Conservation (phyloP, 2,113 vertebrate species). For the Urocolius indicus region DNA sequence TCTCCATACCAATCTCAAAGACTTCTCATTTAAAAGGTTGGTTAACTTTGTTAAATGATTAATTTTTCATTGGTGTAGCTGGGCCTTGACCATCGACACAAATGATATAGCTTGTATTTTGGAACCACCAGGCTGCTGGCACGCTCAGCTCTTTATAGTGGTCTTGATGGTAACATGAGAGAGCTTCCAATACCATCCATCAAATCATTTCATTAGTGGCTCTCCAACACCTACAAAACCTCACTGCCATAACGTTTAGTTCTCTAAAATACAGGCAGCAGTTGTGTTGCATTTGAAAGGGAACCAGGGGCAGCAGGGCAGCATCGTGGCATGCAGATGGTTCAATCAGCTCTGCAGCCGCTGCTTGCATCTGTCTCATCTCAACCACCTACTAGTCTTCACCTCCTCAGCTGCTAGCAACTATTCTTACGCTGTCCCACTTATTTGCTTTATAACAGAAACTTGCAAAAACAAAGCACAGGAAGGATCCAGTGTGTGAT, state of each 20-base stretch:
- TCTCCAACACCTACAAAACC: not conserved
- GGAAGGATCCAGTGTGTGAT: not conserved
- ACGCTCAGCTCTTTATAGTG: not conserved
- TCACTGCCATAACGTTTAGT: not conserved
- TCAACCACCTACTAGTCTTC: not conserved
- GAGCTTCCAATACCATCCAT: not conserved
- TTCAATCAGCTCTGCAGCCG: not conserved
- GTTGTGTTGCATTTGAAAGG: not conserved
- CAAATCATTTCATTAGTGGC: not conserved
- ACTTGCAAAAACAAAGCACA: not conserved
- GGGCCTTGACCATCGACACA: not conserved
- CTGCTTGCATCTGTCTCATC: not conserved
- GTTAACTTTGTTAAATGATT: not conserved
- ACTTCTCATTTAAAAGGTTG: not conserved
- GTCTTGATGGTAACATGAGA: not conserved
- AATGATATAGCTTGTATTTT: not conserved
- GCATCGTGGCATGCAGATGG: not conserved
- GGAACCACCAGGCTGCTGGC: not conserved
- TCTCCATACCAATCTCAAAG: not conserved
- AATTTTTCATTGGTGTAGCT: not conserved
- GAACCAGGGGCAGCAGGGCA: not conserved
- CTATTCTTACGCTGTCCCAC: not conserved
- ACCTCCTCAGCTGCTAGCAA: not conserved
- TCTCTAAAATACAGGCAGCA: not conserved
- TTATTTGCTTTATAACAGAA: not conserved